These are phyloP conservation scores for Myotis brandtii DNA, from an alignment of 2,113 vertebrate species.

Conservation along the genomic window DNA sequence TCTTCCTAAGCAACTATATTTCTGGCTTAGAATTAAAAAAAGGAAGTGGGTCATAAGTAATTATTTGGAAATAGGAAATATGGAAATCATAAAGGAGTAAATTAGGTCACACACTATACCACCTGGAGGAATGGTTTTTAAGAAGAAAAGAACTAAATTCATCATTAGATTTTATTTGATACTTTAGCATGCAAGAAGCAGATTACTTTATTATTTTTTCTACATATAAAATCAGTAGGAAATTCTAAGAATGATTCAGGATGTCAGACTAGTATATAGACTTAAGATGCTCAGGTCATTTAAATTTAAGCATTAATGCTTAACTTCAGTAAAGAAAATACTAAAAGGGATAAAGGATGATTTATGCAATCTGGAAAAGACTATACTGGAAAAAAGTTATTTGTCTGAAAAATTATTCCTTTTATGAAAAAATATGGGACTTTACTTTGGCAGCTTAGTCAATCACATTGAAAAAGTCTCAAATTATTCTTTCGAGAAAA, in stretches of 20 bases:
- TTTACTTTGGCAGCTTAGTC: neutral
- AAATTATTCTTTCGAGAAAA: neutral
- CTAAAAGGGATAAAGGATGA: neutral
- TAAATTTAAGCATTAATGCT: neutral
- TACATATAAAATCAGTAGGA: neutral
- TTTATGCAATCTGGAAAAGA: neutral
- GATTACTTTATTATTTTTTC: neutral
- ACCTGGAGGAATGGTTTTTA: neutral
- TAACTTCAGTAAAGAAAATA: neutral
- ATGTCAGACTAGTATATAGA: neutral
- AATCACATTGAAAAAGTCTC: neutral
- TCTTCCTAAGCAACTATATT: conserved; percentile 1
- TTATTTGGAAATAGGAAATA: conserved; percentile 45
- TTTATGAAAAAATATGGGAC: neutral
- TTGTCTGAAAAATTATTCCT: neutral
- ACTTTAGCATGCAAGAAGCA: neutral
- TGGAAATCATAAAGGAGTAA: conserved; percentile 6
- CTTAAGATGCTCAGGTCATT: neutral
- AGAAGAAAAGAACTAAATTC: neutral
- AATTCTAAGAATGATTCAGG: neutral
- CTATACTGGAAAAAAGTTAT: neutral
- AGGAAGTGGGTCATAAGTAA: neutral
- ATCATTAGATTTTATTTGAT: conserved; percentile 16
- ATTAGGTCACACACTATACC: neutral
- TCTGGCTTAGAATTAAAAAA: neutral